phyloP scores from a whole-genome alignment of 2,113 vertebrate species.

The Pituophis catenifer region DNA sequence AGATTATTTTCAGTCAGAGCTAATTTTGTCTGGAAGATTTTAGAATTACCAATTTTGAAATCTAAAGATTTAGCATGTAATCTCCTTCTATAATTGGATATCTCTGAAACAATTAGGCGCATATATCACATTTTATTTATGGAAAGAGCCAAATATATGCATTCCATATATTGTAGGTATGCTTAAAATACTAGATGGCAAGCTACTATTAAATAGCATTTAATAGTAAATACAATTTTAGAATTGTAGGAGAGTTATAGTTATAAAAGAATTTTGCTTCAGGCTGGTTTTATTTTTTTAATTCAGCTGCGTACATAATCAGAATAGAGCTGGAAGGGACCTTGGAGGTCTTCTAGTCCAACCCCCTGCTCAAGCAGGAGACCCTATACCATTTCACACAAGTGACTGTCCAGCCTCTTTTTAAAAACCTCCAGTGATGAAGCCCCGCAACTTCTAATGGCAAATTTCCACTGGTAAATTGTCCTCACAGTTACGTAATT shows the following conservation, averaged over 20 bases:
- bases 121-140: background rate
- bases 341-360: too few relatives aligned
- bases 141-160: background rate
- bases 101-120: background rate
- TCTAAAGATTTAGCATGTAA: background rate
- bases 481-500: too few relatives aligned
- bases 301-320: background rate
- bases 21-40: slow-evolving; percentile 26
- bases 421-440: too few relatives aligned
- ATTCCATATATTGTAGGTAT: slow-evolving; percentile 6
- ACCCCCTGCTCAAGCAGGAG: too few relatives aligned
- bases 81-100: background rate
- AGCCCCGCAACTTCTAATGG: too few relatives aligned
- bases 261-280: background rate
- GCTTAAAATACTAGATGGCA: background rate
- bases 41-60: background rate
- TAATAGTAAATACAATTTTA: background rate
- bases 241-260: background rate
- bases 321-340: background rate
- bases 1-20: slow-evolving; percentile 28
- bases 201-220: background rate
- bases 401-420: too few relatives aligned
- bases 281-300: slow-evolving; percentile 3
- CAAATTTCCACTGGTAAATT: too few relatives aligned
- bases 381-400: too few relatives aligned